Percentiles rank a stretch among this genome's conserved stretches.
Conservation (phyloP, 2,888 invertebrate species). For the Oconnorella tubifera region DNA sequence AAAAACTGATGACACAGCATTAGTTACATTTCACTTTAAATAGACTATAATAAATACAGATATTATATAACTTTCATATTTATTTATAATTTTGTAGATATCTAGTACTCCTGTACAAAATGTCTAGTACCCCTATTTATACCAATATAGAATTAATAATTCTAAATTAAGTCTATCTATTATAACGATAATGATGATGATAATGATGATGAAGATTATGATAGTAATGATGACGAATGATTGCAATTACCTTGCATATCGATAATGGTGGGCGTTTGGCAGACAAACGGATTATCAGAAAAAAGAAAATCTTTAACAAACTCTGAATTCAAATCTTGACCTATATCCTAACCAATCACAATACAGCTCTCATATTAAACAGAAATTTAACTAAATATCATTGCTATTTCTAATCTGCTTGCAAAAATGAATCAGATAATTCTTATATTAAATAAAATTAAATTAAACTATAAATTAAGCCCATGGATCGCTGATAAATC, state of each 20-base stretch:
- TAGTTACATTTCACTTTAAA: no score
- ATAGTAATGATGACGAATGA: neutral
- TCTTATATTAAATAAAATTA: no score
- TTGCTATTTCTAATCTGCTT: no score
- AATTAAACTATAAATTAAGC: no score
- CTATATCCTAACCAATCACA: neutral
- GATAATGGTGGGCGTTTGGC: constrained; percentile 79
- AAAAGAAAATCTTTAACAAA: constrained; percentile 13
- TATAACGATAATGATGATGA: neutral
- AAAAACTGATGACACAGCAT: no score
- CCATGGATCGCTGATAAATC: no score
- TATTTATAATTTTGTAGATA: no score
- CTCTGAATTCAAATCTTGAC: constrained; percentile 4
- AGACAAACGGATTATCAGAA: constrained; percentile 84
- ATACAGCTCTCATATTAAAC: neutral
- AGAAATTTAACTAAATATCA: neutral
- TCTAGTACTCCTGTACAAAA: no score
- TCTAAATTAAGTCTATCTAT: neutral
- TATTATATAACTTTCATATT: neutral
- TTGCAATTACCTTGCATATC: constrained; percentile 78
- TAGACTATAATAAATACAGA: no score
- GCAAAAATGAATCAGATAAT: no score
- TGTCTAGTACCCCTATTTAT: no score
- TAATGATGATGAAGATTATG: no score
- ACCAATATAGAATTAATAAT: neutral